These are phyloP conservation scores for Oscheius sp. DNA, from an alignment of 2,888 invertebrate species.

Conservation along the genomic window DNA sequence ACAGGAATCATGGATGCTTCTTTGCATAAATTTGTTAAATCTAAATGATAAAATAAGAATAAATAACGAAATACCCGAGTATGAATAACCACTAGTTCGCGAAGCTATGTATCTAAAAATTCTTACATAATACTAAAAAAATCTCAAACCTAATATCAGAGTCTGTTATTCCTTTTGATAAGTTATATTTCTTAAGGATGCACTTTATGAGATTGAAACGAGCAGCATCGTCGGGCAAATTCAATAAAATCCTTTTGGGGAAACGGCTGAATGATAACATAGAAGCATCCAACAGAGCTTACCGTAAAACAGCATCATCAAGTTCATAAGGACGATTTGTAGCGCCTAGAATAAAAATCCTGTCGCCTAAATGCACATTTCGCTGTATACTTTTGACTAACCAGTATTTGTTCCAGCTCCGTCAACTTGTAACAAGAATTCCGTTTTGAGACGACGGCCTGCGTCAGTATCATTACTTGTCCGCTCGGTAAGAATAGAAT, in stretches of 20 bases:
- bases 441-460: constrained; percentile 91
- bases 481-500: constrained; percentile 92
- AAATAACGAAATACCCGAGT: constrained; percentile 81
- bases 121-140: no score
- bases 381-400: constrained; percentile 42
- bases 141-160: constrained; percentile 54
- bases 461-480: constrained; percentile 91
- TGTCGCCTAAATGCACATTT: constrained; percentile 76
- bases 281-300: no score
- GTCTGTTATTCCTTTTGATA: constrained; percentile 44
- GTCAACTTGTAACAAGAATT: constrained; percentile 97
- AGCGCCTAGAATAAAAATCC: constrained; percentile 96
- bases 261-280: constrained; percentile 82
- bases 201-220: constrained; percentile 75
- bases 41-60: constrained; percentile 74
- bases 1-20: constrained; percentile 93
- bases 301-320: constrained; percentile 92
- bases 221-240: constrained; percentile 87
- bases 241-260: constrained; percentile 94
- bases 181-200: constrained; percentile 50
- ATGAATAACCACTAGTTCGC: constrained; percentile 93
- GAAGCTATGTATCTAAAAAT: constrained; percentile 73
- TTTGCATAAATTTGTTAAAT: constrained; percentile 92
- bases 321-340: constrained; percentile 96
- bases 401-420: constrained; percentile 77